These are phyloP conservation scores for Hyles vespertilio DNA, from an alignment of 1,140 invertebrate species.

Conservation along the genomic window DNA sequence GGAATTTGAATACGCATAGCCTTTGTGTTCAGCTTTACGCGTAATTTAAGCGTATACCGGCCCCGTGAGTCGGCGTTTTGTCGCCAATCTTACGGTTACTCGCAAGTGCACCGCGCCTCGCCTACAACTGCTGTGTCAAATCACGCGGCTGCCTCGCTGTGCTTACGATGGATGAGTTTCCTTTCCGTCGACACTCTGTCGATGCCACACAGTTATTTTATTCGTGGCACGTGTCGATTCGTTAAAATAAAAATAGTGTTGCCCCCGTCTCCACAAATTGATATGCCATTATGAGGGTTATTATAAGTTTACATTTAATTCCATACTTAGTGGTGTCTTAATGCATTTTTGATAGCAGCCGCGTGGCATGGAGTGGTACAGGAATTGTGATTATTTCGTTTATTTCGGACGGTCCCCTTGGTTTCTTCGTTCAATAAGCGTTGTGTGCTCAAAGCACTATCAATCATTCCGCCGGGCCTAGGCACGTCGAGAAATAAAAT, in stretches of 20 bases:
- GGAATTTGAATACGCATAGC: constrained; percentile 75
- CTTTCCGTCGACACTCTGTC: constrained; percentile 44
- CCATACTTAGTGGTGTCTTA: constrained; percentile 11
- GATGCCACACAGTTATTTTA: too few species aligned
- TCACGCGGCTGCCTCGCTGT: constrained; percentile 41
- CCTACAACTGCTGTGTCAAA: constrained; percentile 46
- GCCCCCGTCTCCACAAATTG: too few species aligned
- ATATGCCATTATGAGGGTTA: too few species aligned
- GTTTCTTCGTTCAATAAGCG: constrained; percentile 58
- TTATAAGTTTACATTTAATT: too few species aligned
- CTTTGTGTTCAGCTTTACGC: constrained; percentile 74
- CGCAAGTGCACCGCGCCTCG: constrained; percentile 50
- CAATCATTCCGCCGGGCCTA: constrained; percentile 62
- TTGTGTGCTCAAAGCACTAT: constrained; percentile 66
- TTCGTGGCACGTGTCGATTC: too few species aligned
- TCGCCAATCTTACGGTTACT: constrained; percentile 51
- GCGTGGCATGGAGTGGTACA: neutral
- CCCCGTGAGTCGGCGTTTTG: constrained; percentile 66
- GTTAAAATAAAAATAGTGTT: neutral
- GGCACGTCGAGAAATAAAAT: constrained; percentile 64
- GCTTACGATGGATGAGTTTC: constrained; percentile 18
- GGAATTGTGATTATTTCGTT: constrained; percentile 24
- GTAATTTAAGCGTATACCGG: constrained; percentile 69
- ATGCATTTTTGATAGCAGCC: constrained; percentile 30
- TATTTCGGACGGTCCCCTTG: constrained; percentile 30